Base-by-base conservation (phyloP, 2,888 invertebrate genomes). In the Buathra laborator region DNA sequence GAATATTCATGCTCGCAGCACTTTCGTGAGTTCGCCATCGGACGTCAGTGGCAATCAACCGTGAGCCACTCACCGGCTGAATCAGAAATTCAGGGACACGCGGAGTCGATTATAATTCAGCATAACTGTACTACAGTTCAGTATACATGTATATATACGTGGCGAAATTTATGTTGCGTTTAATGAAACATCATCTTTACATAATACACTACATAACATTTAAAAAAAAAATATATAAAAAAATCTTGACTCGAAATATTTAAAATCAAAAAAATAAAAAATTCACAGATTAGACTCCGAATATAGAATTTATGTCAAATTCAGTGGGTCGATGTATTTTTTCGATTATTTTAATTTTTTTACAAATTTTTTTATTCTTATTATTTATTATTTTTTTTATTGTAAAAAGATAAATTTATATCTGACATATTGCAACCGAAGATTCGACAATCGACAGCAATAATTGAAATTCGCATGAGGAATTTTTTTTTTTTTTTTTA, bases 21-120 rank as follows among this genome's bases (percentile, higher is more conserved):
- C 90, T 90, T 90, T 90, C 91, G 90, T 89, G 86, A 85, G 89
- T 90, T 90, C 89, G 88, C 90, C 90, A 93, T 92, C 90, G 91
- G 92, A 91, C 92, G 91, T 93, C 93, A 92, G 92, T 92, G 93
- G 92, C 92, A 91, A 93, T 92, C 93, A 92, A 92, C 92, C 86
- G 79, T 90, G 90, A 91, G 84, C 79, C 74, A 78, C 72, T 79
- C 91, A 85, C 86, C 82, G 80, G 85, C 81, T 83, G 89, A 87
- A 89, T 85, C 86, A 84, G 82, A 87, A 89, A 89, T 86, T 86
- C 87, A 83, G 72, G 75, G 87, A 85, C 86, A 87, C 87, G 75
- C 78, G 56, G 81, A 70, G 56, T 71, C 83, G 86, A 86, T 87
- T 87, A 86, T 84, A 67, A 85, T 82, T 85, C 59, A 46, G 66